Evolutionary conservation across 2,113 vertebrate species (phyloP), one percentile per base, ranked within the genome.

Genomic region (Hemiprocne comata): DNA sequence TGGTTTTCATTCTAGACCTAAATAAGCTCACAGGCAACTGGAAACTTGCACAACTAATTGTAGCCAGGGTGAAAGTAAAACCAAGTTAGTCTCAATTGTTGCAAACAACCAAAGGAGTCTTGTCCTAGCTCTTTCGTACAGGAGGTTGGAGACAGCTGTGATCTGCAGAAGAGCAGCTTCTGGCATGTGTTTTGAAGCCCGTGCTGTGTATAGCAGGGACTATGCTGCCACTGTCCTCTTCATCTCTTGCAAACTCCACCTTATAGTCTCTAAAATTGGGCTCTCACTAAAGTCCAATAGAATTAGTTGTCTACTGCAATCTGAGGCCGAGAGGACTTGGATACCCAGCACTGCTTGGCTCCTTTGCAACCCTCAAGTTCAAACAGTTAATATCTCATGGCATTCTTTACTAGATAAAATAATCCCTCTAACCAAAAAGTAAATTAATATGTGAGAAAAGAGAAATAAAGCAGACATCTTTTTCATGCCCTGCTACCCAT

Each of bases 291-390:
- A 73, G 38, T 58, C 91, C 67, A 34, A 42, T 51, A 76, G 85
- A 95, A 79, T 83, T 70, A 83, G 19, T 33, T 48, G 24, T 61
- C 66, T 78, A 36, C n/a, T 57, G 36, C 73, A 44, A 20, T 36
- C 71, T 79, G 44, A 76, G 85, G 87, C 72, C 87, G 91, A 85
- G 67, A 58, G 60, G 75, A 83, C 90, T 83, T 95, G 87, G 60
- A 80, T 83, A 85, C 24, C 16, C 46, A 66, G 42, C 64, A 21
- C 58, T 58, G 51, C 67, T 50, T 77, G 55, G 42, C 54, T 95
- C n/a, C 33, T 88, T 77, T 33, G 11, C 74, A 89, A 29, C 76
- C 38, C 72, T 85, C 74, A 64, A 0, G 83, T 93, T 94, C 92
- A 85, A 76, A 87, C 70, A 73, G 55, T 92, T 93, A 74, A 20